Conservation (phyloP, 2,797 vertebrate species). For the Chaetophractus vellerosus region DNA sequence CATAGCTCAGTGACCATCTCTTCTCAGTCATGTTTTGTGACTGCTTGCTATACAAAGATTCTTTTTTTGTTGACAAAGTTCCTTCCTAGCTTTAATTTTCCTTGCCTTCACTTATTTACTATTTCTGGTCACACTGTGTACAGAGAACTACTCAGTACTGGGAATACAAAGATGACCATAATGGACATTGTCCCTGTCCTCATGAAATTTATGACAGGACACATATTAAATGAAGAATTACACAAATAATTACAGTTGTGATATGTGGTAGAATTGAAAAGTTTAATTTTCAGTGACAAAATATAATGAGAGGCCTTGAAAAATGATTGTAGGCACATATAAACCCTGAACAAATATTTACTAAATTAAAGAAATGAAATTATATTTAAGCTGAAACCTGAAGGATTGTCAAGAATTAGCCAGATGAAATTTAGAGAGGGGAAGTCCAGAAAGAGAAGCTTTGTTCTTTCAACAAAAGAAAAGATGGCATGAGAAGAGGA, state of each 20-base stretch:
- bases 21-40: slow-evolving; percentile 21
- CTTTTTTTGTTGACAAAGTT: neutral
- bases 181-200: neutral
- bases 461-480: slow-evolving; percentile 3
- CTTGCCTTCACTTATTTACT: slow-evolving; percentile 12
- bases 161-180: neutral
- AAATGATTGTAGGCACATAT: slow-evolving; percentile 30
- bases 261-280: neutral
- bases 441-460: neutral
- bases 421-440: slow-evolving; percentile 12
- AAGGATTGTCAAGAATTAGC: slow-evolving; percentile 36
- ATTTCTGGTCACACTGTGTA: neutral
- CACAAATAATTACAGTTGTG: neutral
- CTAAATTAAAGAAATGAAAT: slow-evolving; percentile 51
- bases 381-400: slow-evolving; percentile 14
- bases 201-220: slow-evolving; percentile 16
- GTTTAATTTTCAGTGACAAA: slow-evolving; percentile 13
- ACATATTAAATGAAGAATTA: slow-evolving; percentile 24
- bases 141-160: neutral
- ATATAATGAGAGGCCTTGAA: slow-evolving; percentile 1
- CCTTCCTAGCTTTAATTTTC: slow-evolving; percentile 20
- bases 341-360: slow-evolving; percentile 39
- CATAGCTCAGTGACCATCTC: neutral
- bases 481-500: neutral
- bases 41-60: neutral